These are phyloP conservation scores for Tetramorium bicarinatum DNA, from an alignment of 2,888 invertebrate species.

Conservation along the genomic window DNA sequence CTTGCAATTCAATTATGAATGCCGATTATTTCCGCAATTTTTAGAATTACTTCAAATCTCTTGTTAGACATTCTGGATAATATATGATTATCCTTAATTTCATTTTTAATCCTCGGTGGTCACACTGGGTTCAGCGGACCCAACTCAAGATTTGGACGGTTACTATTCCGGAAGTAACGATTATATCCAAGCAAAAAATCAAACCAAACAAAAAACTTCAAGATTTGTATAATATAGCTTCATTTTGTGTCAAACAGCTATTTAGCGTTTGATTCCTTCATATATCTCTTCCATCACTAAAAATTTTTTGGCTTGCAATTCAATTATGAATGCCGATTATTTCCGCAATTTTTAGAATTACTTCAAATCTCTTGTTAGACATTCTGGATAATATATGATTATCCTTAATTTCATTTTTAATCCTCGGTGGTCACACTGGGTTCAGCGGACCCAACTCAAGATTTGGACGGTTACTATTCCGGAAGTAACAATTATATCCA, in stretches of 20 bases:
- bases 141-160: no score
- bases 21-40: neutral
- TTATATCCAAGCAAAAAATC: no score
- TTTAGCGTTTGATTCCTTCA: neutral
- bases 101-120: neutral
- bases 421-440: neutral
- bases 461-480: no score
- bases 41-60: neutral
- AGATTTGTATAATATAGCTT: no score
- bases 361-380: neutral
- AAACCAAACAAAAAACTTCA: no score
- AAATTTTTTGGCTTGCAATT: neutral
- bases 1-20: neutral
- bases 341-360: neutral
- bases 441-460: no score
- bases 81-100: neutral
- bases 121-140: no score
- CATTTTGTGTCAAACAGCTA: neutral
- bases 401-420: neutral
- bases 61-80: neutral
- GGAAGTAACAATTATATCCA: no score
- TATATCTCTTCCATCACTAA: neutral
- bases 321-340: neutral
- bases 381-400: neutral
- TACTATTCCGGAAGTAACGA: no score